Base-by-base conservation (phyloP, 2,113 vertebrate species). In the Phylloscopus trochilus region DNA sequence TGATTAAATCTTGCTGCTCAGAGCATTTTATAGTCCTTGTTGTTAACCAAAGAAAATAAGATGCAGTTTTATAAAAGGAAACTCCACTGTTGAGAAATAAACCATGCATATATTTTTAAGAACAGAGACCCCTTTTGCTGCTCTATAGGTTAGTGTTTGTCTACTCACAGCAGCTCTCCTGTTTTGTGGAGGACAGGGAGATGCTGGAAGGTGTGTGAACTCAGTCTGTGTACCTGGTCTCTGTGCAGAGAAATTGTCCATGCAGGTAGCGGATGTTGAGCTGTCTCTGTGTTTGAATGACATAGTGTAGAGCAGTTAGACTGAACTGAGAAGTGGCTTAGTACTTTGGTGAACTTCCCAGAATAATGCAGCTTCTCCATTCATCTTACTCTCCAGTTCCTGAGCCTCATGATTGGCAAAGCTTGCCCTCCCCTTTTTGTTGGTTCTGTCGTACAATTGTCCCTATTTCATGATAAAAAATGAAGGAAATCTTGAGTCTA, bases 1-100 rank as follows among this genome's bases (percentile, higher is more conserved):
- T 89, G 87, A 94, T 96, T 87, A 95, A 91, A 60, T 94, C 74
- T 94, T 84, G 30, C 70, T 82, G 30, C 74, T 96, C 1, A 2
- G 69, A 80, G 78, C 69, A 52, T 35, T 91, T 91, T 87, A 18
- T 87, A 39, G 52, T 68, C 62, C 15, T 80, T 47, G 28, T 67
- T 87, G 35, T 96, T 93, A 93, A 85, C 59, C 62, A 79, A 80
- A 75, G 82, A 79, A 90, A 69, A 19, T 69, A 79, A 93, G 49
- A 76, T 66, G 22, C 14, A 24, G 22, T 69, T 91, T 79, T 73
- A 53, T 73, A 23, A 88, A 83, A 84, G 18, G 28, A 66, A 72
- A 31, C 44, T 82, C 33, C 58, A 2, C 78, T 4, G 0, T 37
- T 75, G 44, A 83, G 62, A 82, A 76, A 72, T 90, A 73, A 85